phyloP scores from a whole-genome alignment of 2,113 vertebrate species.

The Jacana jacana region DNA sequence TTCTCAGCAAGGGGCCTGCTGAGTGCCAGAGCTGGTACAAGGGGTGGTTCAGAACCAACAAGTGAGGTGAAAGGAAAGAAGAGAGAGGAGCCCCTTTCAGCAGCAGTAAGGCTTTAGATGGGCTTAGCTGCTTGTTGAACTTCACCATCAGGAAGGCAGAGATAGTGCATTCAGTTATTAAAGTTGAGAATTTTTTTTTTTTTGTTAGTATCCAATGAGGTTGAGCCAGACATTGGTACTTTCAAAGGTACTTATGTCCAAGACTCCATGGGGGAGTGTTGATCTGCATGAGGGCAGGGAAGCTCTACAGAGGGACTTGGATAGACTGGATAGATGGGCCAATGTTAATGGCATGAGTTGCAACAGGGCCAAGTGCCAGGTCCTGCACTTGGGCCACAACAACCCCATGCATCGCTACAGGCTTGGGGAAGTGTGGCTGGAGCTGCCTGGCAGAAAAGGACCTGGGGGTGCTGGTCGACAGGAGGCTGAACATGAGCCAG shows the following conservation, averaged over 20 bases:
- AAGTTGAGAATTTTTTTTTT: background rate
- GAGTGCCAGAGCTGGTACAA: background rate
- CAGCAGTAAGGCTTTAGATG: background rate
- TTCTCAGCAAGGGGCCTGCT: background rate
- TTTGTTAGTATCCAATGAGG: background rate
- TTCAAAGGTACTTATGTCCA: background rate
- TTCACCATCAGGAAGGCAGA: background rate
- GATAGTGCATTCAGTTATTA: background rate
- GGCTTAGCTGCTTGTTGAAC: background rate
- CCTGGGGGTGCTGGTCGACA: no score
- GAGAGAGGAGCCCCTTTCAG: background rate
- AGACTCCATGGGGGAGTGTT: no score
- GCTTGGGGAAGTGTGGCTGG: no score
- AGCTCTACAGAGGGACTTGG: no score
- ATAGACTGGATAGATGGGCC: no score
- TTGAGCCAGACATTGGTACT: background rate
- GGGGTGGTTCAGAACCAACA: background rate
- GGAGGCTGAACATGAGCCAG: no score
- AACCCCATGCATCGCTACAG: no score
- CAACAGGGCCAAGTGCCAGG: no score
- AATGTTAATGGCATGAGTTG: no score
- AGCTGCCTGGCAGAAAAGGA: no score
- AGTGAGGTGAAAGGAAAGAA: background rate
- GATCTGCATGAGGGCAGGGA: no score
- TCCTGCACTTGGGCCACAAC: no score